Conservation (phyloP, 2,797 vertebrate genomes). For the Euthynnus affinis region DNA sequence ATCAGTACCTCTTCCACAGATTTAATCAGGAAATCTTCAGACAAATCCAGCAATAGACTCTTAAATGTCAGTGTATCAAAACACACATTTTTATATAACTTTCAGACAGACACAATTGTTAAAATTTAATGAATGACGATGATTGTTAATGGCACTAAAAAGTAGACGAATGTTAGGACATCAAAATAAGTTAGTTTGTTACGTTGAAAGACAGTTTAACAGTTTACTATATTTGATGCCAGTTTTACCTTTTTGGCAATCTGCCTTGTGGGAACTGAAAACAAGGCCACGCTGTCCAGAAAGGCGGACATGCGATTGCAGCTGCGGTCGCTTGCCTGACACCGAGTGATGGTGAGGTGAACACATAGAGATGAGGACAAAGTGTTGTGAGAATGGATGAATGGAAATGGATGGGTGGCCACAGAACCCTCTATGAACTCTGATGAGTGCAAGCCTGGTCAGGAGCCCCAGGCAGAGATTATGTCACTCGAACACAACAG, state of each 20-base stretch:
- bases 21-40: conserved; percentile 3
- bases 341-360: conserved; percentile 79
- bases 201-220: conserved; percentile 42
- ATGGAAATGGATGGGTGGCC: conserved; percentile 53
- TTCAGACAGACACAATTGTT: conserved; percentile 25
- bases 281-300: conserved; percentile 90
- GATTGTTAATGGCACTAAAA: conserved; percentile 53
- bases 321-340: conserved; percentile 89
- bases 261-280: conserved; percentile 87
- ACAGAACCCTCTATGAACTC: conserved; percentile 54
- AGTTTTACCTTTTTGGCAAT: conserved; percentile 92
- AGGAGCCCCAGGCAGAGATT: conserved; percentile 43
- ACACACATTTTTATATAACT: conserved; percentile 8
- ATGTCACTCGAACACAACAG: conserved; percentile 37
- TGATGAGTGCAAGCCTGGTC: conserved; percentile 36
- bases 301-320: conserved; percentile 93
- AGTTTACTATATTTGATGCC: conserved; percentile 44
- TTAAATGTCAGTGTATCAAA: conserved; percentile 2
- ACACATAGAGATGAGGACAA: conserved; percentile 79
- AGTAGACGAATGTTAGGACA: conserved; percentile 43
- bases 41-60: neutral
- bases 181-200: conserved; percentile 46
- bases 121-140: conserved; percentile 40
- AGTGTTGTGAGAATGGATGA: conserved; percentile 73
- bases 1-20: conserved; percentile 1